Percentiles rank a stretch among this genome's conserved stretches.
phyloP scores from a whole-genome alignment of 1,140 invertebrate genomes.

The Zaprionus capensis region DNA sequence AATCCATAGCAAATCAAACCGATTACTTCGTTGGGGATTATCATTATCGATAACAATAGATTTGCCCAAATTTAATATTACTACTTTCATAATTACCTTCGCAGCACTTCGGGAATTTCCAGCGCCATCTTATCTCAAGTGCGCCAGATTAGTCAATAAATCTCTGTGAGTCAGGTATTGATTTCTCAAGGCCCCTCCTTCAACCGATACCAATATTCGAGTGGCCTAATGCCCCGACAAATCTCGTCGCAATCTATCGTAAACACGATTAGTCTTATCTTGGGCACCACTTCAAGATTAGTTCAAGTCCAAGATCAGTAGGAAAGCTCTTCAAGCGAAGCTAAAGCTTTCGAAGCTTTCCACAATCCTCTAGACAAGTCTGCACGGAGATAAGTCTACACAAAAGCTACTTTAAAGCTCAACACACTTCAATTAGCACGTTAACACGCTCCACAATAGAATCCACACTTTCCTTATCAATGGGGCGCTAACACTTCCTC shows the following conservation, averaged over 20 bases:
- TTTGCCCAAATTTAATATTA: background rate
- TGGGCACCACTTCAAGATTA: constrained; percentile 6
- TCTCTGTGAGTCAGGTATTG: background rate
- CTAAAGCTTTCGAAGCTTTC: constrained; percentile 7
- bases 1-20: background rate
- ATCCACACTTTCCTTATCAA: constrained; percentile 25
- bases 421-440: constrained; percentile 20
- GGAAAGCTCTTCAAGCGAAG: constrained; percentile 10
- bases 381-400: constrained; percentile 19
- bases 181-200: background rate
- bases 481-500: constrained; percentile 13
- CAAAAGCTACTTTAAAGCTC: constrained; percentile 30
- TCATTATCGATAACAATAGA: background rate
- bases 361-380: constrained; percentile 11
- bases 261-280: constrained; percentile 16
- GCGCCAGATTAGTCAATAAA: background rate
- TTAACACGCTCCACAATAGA: constrained; percentile 8
- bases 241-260: background rate
- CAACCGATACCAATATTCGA: background rate
- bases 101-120: background rate
- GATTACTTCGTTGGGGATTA: background rate
- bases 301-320: background rate
- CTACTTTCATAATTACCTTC: background rate
- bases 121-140: background rate
- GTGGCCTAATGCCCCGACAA: constrained; percentile 6